A percentile compares a stretch with the other conserved stretches of the same genome.
Conservation (phyloP, 2,888 invertebrate genomes). For the Pachliopta kotzebuea region DNA sequence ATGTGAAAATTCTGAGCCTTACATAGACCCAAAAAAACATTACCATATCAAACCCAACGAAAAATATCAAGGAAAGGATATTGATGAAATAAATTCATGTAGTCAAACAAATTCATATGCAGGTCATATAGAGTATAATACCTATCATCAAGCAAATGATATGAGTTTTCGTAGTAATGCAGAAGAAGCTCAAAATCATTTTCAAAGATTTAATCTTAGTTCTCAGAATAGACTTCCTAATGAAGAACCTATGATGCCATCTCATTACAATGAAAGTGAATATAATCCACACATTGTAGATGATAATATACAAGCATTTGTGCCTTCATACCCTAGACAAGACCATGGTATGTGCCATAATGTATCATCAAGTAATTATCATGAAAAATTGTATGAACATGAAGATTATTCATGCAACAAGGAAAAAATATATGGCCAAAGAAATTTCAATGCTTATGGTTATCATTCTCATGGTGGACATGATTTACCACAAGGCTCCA, state of each 20-base stretch:
- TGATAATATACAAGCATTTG: constrained; percentile 58
- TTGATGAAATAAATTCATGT: constrained; percentile 51
- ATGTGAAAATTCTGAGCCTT: constrained; percentile 54
- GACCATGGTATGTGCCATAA: constrained; percentile 58
- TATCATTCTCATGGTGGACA: constrained; percentile 64
- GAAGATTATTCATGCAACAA: constrained; percentile 63
- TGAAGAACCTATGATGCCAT: constrained; percentile 58
- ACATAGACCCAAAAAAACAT: constrained; percentile 51
- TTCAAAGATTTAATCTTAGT: constrained; percentile 66
- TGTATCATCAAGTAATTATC: constrained; percentile 60
- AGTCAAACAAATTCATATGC: constrained; percentile 54
- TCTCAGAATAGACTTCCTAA: constrained; percentile 64
- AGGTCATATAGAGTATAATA: constrained; percentile 54
- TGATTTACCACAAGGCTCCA: constrained; percentile 57
- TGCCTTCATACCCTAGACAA: constrained; percentile 59
- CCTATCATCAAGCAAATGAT: constrained; percentile 55
- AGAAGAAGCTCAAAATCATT: constrained; percentile 57
- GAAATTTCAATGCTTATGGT: constrained; percentile 67
- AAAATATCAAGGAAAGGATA: constrained; percentile 63
- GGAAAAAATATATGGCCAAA: constrained; percentile 68
- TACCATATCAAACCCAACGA: constrained; percentile 58
- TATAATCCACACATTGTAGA: constrained; percentile 54
- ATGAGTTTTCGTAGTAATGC: constrained; percentile 55
- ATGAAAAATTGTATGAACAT: constrained; percentile 61
- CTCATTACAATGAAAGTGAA: constrained; percentile 58